Evolutionary conservation across 2,888 invertebrate species (phyloP), one percentile per base, ranked within the genome.

Genomic region (Nomada goodeniana): DNA sequence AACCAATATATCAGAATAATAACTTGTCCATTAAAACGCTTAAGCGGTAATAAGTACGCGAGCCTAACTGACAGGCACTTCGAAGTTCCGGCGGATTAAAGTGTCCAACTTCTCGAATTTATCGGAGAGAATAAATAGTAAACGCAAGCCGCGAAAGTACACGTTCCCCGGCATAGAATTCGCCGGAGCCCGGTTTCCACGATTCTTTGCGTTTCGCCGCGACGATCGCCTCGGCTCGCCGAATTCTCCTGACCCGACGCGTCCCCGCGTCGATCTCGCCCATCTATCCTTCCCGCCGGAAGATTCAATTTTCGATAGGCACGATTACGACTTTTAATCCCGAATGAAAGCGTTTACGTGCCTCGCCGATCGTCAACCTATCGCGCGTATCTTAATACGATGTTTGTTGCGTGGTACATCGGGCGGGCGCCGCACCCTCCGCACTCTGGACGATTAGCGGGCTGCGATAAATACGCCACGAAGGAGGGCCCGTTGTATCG

Each of bases 21-120:
- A 93, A 93, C 93, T 93, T 93, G 91, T 92, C 92, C 93, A 93
- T 93, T 93, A 93, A 93, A 93, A 92, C 89, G 90, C 92, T 92
- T 91, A 93, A 92, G 92, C 92, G 92, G 90, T 90, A 92, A 93
- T 92, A 93, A 93, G 93, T 92, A 93, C 87, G 88, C 90, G 88
- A 90, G 90, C 90, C 90, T 88, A 92, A 92, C 90, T 91, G 92
- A 92, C 91, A 91, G 91, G 87, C 89, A 91, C 91, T 92, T 91
- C 83, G 88, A 89, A 89, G 89, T 90, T 92, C 86, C 85, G 72
- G 81, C 83, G 91, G 92, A 93, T 92, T 92, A 93, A 91, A 91
- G 90, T 93, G 92, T 93, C 93, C 88, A 92, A 92, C 90, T 91
- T 84, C 76, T 77, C 86, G 86, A 91, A 91, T 91, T 92, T 91